Conservation (phyloP, 1,140 invertebrate genomes). For the Holotrichia oblita region DNA sequence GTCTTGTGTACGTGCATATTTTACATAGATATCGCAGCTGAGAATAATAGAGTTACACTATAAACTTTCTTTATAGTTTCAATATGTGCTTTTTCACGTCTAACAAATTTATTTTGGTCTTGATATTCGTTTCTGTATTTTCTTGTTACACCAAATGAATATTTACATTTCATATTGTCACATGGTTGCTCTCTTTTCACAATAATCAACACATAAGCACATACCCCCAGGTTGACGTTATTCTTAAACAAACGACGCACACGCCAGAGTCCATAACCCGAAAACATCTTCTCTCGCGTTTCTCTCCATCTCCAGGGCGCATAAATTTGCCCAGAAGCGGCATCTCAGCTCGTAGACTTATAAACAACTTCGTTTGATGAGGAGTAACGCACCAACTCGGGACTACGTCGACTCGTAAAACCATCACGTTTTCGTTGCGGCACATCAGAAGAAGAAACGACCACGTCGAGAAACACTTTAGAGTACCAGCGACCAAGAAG, state of each 20-base stretch:
- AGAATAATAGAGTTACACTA: too few relatives aligned
- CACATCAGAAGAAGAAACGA: neutral
- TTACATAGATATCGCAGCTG: too few relatives aligned
- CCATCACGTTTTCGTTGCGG: slow-evolving; percentile 12
- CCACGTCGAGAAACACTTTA: slow-evolving; percentile 6
- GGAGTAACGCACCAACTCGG: slow-evolving; percentile 21
- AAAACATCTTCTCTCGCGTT: slow-evolving; percentile 11
- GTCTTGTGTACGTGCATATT: too few relatives aligned
- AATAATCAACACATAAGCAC: slow-evolving; percentile 8
- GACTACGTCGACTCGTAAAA: slow-evolving; percentile 10
- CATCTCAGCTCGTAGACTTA: slow-evolving; percentile 4
- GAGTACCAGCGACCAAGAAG: neutral
- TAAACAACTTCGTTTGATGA: slow-evolving; percentile 35
- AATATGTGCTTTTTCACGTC: too few relatives aligned
- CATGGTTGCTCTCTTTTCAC: slow-evolving; percentile 13
- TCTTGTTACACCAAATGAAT: neutral
- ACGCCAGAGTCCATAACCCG: neutral
- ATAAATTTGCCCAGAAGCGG: slow-evolving; percentile 18
- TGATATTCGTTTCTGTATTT: neutral
- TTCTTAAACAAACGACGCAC: slow-evolving; percentile 2
- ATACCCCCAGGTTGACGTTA: neutral
- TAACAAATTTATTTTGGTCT: neutral
- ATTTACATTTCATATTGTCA: slow-evolving; percentile 8
- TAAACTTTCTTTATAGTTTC: too few relatives aligned
- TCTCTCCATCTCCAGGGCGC: neutral